These are phyloP conservation scores for Papilio elwesi DNA, from an alignment of 2,888 invertebrate genomes.

Conservation along the genomic window DNA sequence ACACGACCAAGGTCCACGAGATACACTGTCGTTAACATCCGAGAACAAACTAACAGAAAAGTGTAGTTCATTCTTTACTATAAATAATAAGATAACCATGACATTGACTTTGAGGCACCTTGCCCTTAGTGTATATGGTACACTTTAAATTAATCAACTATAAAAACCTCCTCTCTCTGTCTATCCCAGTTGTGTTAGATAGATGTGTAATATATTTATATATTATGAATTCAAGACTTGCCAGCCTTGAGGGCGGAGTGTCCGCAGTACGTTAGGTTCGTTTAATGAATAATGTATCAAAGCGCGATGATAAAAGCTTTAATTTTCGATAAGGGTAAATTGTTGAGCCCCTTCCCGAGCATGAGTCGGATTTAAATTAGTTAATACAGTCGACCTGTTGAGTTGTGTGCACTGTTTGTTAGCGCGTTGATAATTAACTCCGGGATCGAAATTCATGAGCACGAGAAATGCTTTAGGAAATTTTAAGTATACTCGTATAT, in stretches of 20 bases:
- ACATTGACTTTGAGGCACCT: too few species aligned
- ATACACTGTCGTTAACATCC: slow-evolving; percentile 32
- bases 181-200: slow-evolving; percentile 2
- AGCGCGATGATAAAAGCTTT: slow-evolving; percentile 62
- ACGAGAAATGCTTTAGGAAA: slow-evolving; percentile 9
- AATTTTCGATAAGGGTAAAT: slow-evolving; percentile 56
- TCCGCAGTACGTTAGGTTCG: slow-evolving; percentile 52
- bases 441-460: slow-evolving; percentile 13
- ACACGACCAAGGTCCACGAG: slow-evolving; percentile 40
- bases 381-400: slow-evolving; percentile 44
- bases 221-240: slow-evolving; percentile 17
- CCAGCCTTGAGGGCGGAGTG: slow-evolving; percentile 46
- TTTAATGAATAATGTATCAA: slow-evolving; percentile 67
- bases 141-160: too few species aligned
- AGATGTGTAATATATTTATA: slow-evolving; percentile 36
- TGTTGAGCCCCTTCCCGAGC: slow-evolving; percentile 46
- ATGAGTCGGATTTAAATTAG: slow-evolving; percentile 45
- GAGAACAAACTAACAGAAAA: not conserved
- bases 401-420: slow-evolving; percentile 37
- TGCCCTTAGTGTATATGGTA: too few species aligned
- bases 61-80: not conserved
- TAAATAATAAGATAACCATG: too few species aligned
- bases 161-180: not conserved
- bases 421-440: slow-evolving; percentile 31
- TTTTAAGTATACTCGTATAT: not conserved